phyloP scores from a whole-genome alignment of 2,797 vertebrate species.

The Adrianichthys oophorus region DNA sequence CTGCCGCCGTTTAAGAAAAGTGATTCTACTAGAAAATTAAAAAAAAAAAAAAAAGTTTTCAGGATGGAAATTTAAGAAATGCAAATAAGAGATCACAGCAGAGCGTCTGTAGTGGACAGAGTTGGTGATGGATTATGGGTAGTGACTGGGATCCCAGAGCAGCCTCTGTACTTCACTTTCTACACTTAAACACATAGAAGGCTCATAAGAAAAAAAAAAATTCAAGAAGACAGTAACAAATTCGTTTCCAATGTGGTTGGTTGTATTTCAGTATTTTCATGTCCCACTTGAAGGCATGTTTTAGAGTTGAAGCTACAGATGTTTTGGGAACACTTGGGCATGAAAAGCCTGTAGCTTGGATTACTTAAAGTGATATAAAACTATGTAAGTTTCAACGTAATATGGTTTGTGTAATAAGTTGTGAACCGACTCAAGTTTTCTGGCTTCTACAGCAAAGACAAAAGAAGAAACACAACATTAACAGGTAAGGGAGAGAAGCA shows the following conservation, averaged over 20 bases:
- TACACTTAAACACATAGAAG: background rate
- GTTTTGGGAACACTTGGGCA: too few species aligned
- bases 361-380: too few species aligned
- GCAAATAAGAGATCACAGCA: constrained; percentile 49
- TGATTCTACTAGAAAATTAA: background rate
- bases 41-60: constrained; percentile 30
- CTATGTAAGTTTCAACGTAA: too few species aligned
- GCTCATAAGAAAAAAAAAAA: background rate
- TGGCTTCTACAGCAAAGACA: constrained; percentile 3
- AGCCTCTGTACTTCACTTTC: constrained; percentile 70
- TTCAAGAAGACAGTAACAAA: too few species aligned
- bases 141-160: constrained; percentile 75
- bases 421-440: background rate
- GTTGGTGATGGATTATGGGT: constrained; percentile 74
- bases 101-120: constrained; percentile 59
- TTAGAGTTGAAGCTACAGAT: too few species aligned
- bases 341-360: too few species aligned
- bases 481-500: background rate
- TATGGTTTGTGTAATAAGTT: too few species aligned
- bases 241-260: background rate
- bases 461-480: background rate
- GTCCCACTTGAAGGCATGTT: too few species aligned
- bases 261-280: too few species aligned
- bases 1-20: constrained; percentile 27
- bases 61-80: constrained; percentile 49